phyloP scores from a whole-genome alignment of 2,797 vertebrate species.

The Anomalospiza imberbis region DNA sequence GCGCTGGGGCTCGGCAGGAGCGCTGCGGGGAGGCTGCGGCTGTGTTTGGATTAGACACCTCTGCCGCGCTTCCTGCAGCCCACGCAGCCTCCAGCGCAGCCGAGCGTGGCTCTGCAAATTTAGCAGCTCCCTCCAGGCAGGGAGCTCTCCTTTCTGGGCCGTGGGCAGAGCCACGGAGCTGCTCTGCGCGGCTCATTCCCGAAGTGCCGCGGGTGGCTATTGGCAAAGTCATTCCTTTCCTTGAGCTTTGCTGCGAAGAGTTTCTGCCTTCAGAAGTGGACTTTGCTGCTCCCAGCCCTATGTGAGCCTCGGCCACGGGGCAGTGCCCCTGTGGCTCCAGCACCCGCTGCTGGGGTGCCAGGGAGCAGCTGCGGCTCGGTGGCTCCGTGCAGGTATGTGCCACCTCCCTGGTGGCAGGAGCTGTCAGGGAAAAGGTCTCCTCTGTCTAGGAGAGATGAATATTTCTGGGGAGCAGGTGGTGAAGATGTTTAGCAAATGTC shows the following conservation, averaged over 20 bases:
- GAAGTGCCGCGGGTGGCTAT: fast-evolving
- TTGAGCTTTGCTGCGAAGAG: fast-evolving
- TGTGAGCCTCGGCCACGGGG: fast-evolving
- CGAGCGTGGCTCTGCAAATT: not conserved
- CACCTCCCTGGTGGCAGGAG: not conserved
- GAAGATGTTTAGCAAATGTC: slow-evolving; percentile 47
- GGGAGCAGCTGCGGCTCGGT: not conserved
- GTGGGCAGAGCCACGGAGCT: not conserved
- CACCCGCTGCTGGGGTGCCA: fast-evolving
- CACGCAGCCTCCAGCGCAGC: not conserved
- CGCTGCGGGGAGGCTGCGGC: not conserved
- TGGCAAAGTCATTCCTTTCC: fast-evolving
- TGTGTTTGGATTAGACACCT: not conserved
- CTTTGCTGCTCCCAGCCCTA: not conserved
- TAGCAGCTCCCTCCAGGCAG: not conserved
- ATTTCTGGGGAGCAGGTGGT: slow-evolving; percentile 35
- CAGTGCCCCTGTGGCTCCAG: not conserved
- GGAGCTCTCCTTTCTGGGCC: not conserved
- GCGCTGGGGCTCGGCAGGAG: not conserved
- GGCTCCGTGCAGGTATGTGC: not conserved
- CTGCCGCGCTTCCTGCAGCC: slow-evolving; percentile 16
- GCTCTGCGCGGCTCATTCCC: fast-evolving
- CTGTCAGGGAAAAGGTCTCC: not conserved
- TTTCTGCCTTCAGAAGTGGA: fast-evolving
- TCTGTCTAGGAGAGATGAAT: not conserved